A percentile compares a stretch with the other conserved stretches of the same genome.
Conservation (phyloP, 1,140 invertebrate species). For the Apocrypta bakeri region DNA sequence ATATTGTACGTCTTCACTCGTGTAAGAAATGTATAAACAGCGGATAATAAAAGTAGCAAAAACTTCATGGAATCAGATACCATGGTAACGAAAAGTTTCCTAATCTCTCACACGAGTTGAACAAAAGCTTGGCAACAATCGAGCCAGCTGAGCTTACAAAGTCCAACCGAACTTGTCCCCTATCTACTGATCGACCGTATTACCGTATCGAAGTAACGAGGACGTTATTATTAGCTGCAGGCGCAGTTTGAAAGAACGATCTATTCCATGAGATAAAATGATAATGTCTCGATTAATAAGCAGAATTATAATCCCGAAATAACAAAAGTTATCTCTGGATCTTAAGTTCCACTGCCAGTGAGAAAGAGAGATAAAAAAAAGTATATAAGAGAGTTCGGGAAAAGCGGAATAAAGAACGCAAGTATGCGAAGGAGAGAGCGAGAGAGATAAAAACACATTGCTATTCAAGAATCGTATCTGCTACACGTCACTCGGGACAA, state of each 20-base stretch:
- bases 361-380: not conserved
- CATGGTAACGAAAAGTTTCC: not conserved
- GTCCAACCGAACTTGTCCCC: not conserved
- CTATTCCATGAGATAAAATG: too few species aligned
- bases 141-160: not conserved
- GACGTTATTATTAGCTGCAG: not conserved
- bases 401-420: conserved; percentile 41
- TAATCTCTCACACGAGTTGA: not conserved
- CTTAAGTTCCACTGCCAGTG: too few species aligned
- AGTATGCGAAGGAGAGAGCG: not conserved
- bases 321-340: too few species aligned
- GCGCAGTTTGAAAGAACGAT: too few species aligned
- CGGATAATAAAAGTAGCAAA: not conserved
- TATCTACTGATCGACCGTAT: not conserved
- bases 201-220: not conserved
- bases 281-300: too few species aligned
- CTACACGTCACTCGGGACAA: conserved; percentile 66
- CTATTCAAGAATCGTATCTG: conserved; percentile 69
- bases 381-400: conserved; percentile 11
- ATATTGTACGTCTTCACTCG: not conserved
- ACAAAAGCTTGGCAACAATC: not conserved
- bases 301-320: too few species aligned
- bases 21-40: not conserved
- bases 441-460: conserved; percentile 58
- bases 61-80: not conserved